Conservation (phyloP, 2,888 invertebrate genomes). For the Notodonta dromedarius region DNA sequence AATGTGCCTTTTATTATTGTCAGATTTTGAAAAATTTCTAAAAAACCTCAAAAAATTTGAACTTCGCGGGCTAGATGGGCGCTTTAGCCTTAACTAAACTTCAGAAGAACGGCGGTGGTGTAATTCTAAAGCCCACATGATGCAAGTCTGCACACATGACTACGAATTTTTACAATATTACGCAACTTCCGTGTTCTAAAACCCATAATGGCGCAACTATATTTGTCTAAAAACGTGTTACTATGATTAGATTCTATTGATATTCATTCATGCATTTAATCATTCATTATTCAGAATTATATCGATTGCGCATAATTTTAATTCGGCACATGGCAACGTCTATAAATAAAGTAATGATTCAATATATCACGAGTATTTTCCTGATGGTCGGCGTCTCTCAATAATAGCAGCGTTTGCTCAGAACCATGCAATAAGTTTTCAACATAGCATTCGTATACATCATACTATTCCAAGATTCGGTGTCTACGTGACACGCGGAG, state of each 20-base stretch:
- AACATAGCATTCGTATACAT: conserved; percentile 21
- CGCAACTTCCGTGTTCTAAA: conserved; percentile 27
- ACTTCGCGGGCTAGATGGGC: too few species aligned
- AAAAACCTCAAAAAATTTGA: too few species aligned
- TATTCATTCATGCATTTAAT: neutral
- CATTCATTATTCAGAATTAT: neutral
- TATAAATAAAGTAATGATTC: conserved; percentile 19
- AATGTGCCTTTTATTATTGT: too few species aligned
- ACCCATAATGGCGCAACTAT: neutral
- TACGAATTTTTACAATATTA: conserved; percentile 38
- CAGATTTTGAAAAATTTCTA: too few species aligned
- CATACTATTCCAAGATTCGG: conserved; percentile 18
- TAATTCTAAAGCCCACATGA: conserved; percentile 7
- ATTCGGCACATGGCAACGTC: conserved; percentile 15
- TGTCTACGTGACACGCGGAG: conserved; percentile 56
- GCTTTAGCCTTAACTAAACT: neutral
- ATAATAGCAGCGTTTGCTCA: conserved; percentile 9
- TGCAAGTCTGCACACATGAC: conserved; percentile 27
- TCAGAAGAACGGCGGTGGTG: neutral
- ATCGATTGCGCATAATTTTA: neutral
- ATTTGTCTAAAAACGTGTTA: neutral
- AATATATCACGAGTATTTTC: conserved; percentile 23
- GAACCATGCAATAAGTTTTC: neutral
- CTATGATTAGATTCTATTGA: neutral
- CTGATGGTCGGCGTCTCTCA: conserved; percentile 14